phyloP scores from a whole-genome alignment of 2,888 invertebrate species.

The Ennomos erosarius region DNA sequence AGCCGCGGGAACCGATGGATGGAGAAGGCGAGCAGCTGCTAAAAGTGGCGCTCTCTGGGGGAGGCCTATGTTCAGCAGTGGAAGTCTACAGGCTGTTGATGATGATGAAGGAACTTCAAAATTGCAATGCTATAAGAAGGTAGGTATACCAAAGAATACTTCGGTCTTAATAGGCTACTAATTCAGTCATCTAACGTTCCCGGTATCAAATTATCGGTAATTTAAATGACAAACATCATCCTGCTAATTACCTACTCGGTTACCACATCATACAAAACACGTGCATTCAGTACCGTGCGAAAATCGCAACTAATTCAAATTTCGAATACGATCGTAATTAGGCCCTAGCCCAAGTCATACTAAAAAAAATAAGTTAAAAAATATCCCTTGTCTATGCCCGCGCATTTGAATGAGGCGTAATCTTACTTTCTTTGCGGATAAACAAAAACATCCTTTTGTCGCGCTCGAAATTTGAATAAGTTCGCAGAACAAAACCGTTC shows the following conservation, averaged over 20 bases:
- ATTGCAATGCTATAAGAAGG: no score
- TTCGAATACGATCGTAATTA: conserved; percentile 74
- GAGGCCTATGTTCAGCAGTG: no score
- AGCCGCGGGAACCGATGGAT: no score
- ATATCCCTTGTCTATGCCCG: conserved; percentile 54
- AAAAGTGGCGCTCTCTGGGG: no score
- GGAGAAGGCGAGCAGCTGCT: no score
- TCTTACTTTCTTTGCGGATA: conserved; percentile 68
- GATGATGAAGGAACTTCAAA: no score
- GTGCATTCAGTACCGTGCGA: conserved; percentile 68
- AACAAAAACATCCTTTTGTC: conserved; percentile 80
- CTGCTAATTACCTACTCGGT: conserved; percentile 62
- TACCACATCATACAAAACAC: conserved; percentile 58
- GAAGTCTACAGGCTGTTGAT: no score
- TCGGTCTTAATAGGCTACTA: not conserved
- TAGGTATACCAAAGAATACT: no score
- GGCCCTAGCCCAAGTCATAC: conserved; percentile 38
- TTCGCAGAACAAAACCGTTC: conserved; percentile 34
- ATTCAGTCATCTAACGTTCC: conserved; percentile 2
- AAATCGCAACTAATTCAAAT: conserved; percentile 67
- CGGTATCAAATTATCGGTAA: conserved; percentile 19
- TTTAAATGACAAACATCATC: conserved; percentile 52
- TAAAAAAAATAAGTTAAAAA: conserved; percentile 57
- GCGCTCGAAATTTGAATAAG: conserved; percentile 69
- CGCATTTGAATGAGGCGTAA: conserved; percentile 49